Conservation (phyloP, 1,140 invertebrate genomes). For the Hesperophylax magnus region DNA sequence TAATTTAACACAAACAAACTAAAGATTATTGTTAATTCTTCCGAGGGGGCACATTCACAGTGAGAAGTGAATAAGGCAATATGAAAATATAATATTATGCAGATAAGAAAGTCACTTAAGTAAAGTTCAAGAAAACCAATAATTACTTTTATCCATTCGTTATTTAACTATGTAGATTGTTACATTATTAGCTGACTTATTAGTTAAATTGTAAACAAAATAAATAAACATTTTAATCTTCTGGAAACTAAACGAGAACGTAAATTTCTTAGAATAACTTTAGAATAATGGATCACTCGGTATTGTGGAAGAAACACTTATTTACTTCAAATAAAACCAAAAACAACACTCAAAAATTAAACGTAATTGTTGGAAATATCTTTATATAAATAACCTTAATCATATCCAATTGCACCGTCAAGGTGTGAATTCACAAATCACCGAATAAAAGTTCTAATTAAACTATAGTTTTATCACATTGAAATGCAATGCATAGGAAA, state of each 20-base stretch:
- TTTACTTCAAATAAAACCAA: constrained; percentile 12
- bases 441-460: constrained; percentile 18
- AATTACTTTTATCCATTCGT: too few relatives aligned
- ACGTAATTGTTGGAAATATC: constrained; percentile 1
- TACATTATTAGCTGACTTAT: constrained; percentile 1
- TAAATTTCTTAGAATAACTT: neutral
- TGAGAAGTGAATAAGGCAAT: too few relatives aligned
- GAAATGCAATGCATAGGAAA: constrained; percentile 24
- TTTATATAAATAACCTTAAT: constrained; percentile 18
- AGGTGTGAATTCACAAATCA: constrained; percentile 28
- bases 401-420: constrained; percentile 13
- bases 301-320: neutral
- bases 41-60: too few relatives aligned
- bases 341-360: constrained; percentile 22
- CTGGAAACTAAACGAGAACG: neutral
- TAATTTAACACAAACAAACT: too few relatives aligned
- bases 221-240: neutral
- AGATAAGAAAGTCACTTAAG: too few relatives aligned
- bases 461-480: constrained; percentile 5
- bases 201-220: neutral
- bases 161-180: neutral
- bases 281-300: constrained; percentile 9
- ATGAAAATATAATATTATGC: too few relatives aligned
- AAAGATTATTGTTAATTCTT: too few relatives aligned
- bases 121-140: too few relatives aligned